These are phyloP conservation scores for Zapus hudsonius DNA, from an alignment of 2,113 vertebrate genomes.

Conservation along the genomic window DNA sequence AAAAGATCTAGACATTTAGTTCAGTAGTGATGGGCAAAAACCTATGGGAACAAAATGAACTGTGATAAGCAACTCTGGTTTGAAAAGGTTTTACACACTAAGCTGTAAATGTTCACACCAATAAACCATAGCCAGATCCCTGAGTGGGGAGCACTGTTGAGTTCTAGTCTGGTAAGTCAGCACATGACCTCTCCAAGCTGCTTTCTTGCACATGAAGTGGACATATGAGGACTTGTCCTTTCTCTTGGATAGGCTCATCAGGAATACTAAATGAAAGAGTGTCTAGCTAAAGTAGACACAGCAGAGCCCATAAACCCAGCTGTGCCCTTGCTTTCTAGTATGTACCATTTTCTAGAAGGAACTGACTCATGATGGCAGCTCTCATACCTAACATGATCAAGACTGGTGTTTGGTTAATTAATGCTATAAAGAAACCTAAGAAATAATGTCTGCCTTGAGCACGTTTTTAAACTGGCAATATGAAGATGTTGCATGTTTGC, in stretches of 20 bases:
- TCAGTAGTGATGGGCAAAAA: neutral
- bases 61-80: neutral
- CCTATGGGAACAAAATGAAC: neutral
- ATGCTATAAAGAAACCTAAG: neutral
- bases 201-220: neutral
- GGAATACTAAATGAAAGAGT: neutral
- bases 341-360: neutral
- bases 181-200: neutral
- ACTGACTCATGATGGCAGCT: neutral
- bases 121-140: neutral
- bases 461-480: neutral
- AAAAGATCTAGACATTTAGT: neutral
- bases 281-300: neutral
- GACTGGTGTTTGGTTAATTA: neutral
- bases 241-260: neutral
- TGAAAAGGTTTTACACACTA: neutral
- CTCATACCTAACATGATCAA: neutral
- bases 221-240: neutral
- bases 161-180: neutral
- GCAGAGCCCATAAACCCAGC: neutral
- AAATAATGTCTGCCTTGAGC: slow-evolving; percentile 23
- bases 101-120: neutral
- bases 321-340: neutral
- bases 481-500: neutral
- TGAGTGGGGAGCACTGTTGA: neutral